Base-by-base conservation (phyloP, 2,113 vertebrate species). In the Stegastes partitus region DNA sequence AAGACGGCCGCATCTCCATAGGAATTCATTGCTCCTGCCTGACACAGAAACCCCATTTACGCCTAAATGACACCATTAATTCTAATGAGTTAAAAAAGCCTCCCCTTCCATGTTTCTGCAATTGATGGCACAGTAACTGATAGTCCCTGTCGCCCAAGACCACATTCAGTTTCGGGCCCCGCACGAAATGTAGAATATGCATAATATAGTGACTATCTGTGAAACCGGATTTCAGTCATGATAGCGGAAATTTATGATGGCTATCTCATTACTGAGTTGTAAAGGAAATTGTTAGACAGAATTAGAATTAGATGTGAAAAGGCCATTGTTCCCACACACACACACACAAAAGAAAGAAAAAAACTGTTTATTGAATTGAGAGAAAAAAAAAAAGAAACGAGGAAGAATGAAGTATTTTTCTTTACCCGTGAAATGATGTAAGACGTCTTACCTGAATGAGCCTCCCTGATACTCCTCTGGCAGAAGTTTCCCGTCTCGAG, bases 381-480 rank as follows among this genome's bases (percentile, higher is more conserved):
- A 31, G 49, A 45, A 45, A 18, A 58, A 50, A 16, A n/a, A 59
- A 31, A 23, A 26, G 49, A 49, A 31, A 57, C n/a, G 15, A 70
- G n/a, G 34, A 23, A 67, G 37, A 58, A 47, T 0, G 16, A 34
- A 0, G 6, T 9, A 9, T 1, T 42, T 14, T 42, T 42, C 12
- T 42, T 42, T 4, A 42, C 39, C 12, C 39, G 15, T 42, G 39
- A 42, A 42, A 9, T 18, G 5, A 18, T 45, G 42, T 15, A 9
- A 18, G 44, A 16, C 57, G 22, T 63, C 14, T 95, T 96, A 99
- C 98, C 97, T 98, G 88, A 99, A 99, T 57, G 98, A 98, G 68
- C 98, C 98, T 71, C 98, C 97, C 87, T 99, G 97, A 85, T 98
- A 99, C 78, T 99, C 98, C 84, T 99, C 97, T 2, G 97, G 98